Evolutionary conservation across 2,113 vertebrate species (phyloP).

Genomic region (Ciconia maguari): DNA sequence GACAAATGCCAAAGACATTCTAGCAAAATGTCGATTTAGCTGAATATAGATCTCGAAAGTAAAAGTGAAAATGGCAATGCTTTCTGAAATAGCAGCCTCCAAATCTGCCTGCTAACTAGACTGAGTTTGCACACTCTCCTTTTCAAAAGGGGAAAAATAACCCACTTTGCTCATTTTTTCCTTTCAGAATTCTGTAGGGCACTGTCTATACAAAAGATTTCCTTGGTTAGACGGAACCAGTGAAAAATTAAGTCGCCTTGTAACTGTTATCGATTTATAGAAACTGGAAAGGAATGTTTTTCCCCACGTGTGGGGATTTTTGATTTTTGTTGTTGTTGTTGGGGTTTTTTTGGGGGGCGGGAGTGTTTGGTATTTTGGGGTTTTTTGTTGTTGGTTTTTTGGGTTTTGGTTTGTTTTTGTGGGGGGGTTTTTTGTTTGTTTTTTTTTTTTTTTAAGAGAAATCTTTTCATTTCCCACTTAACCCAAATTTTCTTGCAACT

Average conservation of each 20-base stretch:
- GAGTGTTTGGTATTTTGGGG: not conserved
- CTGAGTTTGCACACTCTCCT: not conserved
- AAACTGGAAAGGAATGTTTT: not conserved
- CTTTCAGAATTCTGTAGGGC: not conserved
- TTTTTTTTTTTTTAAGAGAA: not conserved
- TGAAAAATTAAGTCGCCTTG: not conserved
- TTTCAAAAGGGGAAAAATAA: constrained; percentile 1
- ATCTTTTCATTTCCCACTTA: not conserved
- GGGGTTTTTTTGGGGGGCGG: too few species aligned
- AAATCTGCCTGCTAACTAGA: not conserved
- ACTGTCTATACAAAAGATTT: not conserved
- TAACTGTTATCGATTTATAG: not conserved
- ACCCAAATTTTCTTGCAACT: not conserved
- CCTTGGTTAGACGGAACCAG: not conserved
- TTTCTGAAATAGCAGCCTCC: not conserved
- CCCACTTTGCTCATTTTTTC: not conserved
- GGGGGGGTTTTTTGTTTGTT: not conserved
- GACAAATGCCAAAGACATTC: not conserved
- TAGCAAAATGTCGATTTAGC: constrained; percentile 8
- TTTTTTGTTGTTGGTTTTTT: too few species aligned
- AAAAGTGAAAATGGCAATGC: not conserved
- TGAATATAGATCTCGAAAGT: not conserved
- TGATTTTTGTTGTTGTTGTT: too few species aligned
- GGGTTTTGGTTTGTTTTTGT: too few species aligned
- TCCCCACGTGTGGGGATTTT: not conserved